Conservation (phyloP, 2,113 vertebrate genomes). For the Epinephelus cyanopodus region DNA sequence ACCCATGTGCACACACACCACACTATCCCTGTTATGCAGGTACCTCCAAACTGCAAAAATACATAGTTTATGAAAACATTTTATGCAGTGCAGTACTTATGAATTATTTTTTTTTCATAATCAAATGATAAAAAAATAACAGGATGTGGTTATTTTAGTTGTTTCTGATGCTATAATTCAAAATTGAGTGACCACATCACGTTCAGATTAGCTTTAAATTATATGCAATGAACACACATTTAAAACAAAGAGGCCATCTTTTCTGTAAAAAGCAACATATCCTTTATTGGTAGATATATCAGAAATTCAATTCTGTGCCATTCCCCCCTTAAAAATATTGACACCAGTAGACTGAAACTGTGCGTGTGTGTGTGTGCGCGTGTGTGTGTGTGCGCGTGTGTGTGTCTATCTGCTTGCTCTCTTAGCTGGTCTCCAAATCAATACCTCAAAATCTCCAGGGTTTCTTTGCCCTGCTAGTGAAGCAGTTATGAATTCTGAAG, state of each 20-base stretch:
- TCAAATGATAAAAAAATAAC: neutral
- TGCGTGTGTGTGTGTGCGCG: slow-evolving; percentile 28
- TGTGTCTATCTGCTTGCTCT: slow-evolving; percentile 43
- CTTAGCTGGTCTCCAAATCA: slow-evolving; percentile 65
- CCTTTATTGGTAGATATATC: neutral
- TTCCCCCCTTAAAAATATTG: slow-evolving; percentile 44
- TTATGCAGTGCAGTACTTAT: neutral
- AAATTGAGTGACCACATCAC: neutral
- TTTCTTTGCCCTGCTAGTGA: slow-evolving; percentile 65
- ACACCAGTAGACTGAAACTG: slow-evolving; percentile 29
- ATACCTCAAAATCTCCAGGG: slow-evolving; percentile 70
- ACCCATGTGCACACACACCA: neutral
- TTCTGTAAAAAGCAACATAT: slow-evolving; percentile 1
- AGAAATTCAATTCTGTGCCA: slow-evolving; percentile 24
- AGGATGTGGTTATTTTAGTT: neutral
- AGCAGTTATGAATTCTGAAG: slow-evolving; percentile 77
- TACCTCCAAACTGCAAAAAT: neutral
- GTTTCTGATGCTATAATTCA: neutral
- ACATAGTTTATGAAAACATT: neutral
- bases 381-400: slow-evolving; percentile 14
- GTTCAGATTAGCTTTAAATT: neutral
- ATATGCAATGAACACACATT: neutral
- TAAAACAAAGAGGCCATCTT: neutral
- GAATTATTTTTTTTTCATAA: neutral
- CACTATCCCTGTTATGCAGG: neutral